phyloP scores from a whole-genome alignment of 2,888 invertebrate species.

The Balanococcus diminutus region DNA sequence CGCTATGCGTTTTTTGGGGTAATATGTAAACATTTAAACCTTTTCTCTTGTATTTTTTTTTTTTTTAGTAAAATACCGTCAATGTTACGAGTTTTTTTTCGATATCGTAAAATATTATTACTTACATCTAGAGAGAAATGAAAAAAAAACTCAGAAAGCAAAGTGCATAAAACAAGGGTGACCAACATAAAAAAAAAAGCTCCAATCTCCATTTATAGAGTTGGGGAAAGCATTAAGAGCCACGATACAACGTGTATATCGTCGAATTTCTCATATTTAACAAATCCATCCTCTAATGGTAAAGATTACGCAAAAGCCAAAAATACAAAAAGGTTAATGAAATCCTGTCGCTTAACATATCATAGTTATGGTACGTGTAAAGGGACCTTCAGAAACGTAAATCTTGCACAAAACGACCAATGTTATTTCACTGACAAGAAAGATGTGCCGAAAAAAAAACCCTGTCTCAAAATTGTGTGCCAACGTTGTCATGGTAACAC shows the following conservation, averaged over 20 bases:
- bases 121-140: no score
- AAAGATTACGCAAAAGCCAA: slow-evolving; percentile 26
- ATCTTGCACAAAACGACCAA: slow-evolving; percentile 42
- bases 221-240: not conserved
- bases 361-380: slow-evolving; percentile 24
- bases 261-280: not conserved
- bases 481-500: slow-evolving; percentile 43
- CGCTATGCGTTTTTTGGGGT: not conserved
- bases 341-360: slow-evolving; percentile 41
- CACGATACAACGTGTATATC: no score
- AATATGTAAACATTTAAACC: not conserved
- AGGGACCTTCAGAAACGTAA: slow-evolving; percentile 35
- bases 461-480: slow-evolving; percentile 30
- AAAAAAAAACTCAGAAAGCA: no score
- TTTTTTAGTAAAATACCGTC: no score
- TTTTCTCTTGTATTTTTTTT: no score
- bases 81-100: not conserved
- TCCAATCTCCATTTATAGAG: not conserved
- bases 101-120: not conserved
- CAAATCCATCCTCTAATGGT: slow-evolving; percentile 18
- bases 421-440: slow-evolving; percentile 44
- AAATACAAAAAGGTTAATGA: slow-evolving; percentile 35
- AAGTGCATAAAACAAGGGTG: not conserved
- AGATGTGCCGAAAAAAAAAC: slow-evolving; percentile 32
- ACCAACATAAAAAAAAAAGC: not conserved